Base-by-base conservation (phyloP, 2,113 vertebrate genomes). In the Labeo catla region DNA sequence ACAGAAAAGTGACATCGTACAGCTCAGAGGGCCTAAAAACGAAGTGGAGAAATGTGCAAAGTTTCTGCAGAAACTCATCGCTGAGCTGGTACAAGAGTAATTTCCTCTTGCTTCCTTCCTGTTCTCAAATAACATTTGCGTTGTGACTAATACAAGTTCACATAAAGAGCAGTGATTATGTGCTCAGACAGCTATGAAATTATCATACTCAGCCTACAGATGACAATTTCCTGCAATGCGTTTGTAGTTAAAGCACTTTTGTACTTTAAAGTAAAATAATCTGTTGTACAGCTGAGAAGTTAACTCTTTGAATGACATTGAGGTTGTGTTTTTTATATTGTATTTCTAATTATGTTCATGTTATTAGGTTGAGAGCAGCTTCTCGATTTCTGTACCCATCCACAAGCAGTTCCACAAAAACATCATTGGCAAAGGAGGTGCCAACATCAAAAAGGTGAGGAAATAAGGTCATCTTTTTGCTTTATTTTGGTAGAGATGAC, bases 391-490 rank as follows among this genome's bases (percentile, higher is more conserved):
- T 0, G 91, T 97, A 36, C 94, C 95, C 47, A 93, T 96, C 88
- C 95, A 94, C 76, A 97, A 97, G 91, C 95, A 95, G 89, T 95
- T 96, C 86, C 96, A 96, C 91, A 96, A 96, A 91, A 96, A 96
- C 92, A 96, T 96, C 9, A 96, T 96, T 9, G 96, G 96, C 6
- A 96, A 96, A 87, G 96, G 96, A 23, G 96, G 96, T 0, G 86
- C 95, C 73, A 96, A 96, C 93, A 96, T 96, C 81, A 96, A 96
- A 89, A 96, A 96, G 94, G 96, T 95, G 84, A 91, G 87, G 1
- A 36, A 16, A n/a, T 23, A 88, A 59, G 2, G 54, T 59, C 54
- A 39, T 39, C 5, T 39, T 39, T 39, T 39, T 21, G 8, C 19
- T 8, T 39, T 39, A 16, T 45, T 57, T 57, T 73, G 13, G 13